Percentiles rank a stretch among this genome's conserved stretches.
These are phyloP conservation scores for Anadara kagoshimensis DNA, from an alignment of 1,140 invertebrate species.

Conservation along the genomic window DNA sequence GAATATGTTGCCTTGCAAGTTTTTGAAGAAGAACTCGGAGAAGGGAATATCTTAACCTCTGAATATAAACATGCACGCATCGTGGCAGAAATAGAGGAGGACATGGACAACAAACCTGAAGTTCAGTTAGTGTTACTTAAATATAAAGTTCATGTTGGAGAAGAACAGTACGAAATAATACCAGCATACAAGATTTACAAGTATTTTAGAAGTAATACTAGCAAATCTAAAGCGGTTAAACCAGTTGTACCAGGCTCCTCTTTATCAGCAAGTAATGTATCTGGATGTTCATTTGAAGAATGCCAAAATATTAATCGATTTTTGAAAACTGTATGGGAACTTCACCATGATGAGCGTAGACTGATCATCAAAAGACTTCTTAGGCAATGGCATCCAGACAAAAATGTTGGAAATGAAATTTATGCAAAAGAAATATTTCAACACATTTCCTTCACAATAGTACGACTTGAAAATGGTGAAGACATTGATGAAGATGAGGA, in stretches of 20 bases:
- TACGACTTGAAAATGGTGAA: conserved; percentile 22
- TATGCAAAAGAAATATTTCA: conserved; percentile 56
- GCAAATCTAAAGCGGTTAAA: conserved; percentile 1
- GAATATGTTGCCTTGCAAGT: conserved; percentile 6
- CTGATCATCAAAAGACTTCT: conserved; percentile 65
- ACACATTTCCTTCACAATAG: conserved; percentile 33
- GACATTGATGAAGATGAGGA: conserved; percentile 30
- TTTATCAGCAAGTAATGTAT: too few relatives aligned
- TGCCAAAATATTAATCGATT: conserved; percentile 36
- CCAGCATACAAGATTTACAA: conserved; percentile 52
- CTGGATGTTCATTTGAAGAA: conserved; percentile 18
- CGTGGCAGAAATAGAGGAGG: not conserved
- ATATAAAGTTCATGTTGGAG: conserved; percentile 52
- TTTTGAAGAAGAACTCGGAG: not conserved
- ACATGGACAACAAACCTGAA: not conserved
- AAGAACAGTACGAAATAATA: conserved; percentile 32
- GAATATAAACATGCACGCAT: not conserved
- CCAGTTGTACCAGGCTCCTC: not conserved
- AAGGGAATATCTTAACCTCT: not conserved
- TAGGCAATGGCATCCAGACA: too few relatives aligned
- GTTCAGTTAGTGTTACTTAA: too few relatives aligned
- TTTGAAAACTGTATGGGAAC: conserved; percentile 15
- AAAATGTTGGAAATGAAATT: conserved; percentile 59
- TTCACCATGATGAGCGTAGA: conserved; percentile 48
- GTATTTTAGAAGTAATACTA: conserved; percentile 35